phyloP scores from a whole-genome alignment of 2,888 invertebrate genomes.

The Sphecodes monilicornis region DNA sequence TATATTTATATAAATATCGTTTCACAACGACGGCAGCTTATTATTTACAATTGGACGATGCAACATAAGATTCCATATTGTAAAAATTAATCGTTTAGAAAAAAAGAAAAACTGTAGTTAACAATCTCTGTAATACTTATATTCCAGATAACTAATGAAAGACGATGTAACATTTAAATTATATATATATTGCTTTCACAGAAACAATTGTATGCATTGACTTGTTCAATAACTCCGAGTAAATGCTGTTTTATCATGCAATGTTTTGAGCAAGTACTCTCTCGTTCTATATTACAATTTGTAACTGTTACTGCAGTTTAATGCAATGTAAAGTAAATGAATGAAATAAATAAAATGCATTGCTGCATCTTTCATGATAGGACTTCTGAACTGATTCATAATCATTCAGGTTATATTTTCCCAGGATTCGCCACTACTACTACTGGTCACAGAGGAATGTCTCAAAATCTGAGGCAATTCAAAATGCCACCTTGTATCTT shows the following conservation, averaged over 20 bases:
- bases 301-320: neutral
- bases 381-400: conserved; percentile 10
- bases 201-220: neutral
- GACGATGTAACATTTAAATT: conserved; percentile 14
- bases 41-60: conserved; percentile 32
- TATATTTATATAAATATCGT: conserved; percentile 36
- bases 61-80: conserved; percentile 15
- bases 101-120: conserved; percentile 11
- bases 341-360: conserved; percentile 30
- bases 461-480: conserved; percentile 84
- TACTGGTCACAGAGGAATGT: conserved; percentile 78
- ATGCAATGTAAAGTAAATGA: conserved; percentile 21
- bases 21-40: conserved; percentile 27
- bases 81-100: conserved; percentile 18
- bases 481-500: conserved; percentile 85
- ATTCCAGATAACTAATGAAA: conserved; percentile 13
- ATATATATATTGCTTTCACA: conserved; percentile 12
- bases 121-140: conserved; percentile 1
- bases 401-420: conserved; percentile 63
- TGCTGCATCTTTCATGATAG: conserved; percentile 8
- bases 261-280: conserved; percentile 28
- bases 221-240: conserved; percentile 6
- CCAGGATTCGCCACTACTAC: conserved; percentile 73
- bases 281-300: neutral
- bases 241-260: conserved; percentile 29